Evolutionary conservation across 2,113 vertebrate genomes (phyloP), one percentile per base, ranked within the genome.

Genomic region (Eolophus roseicapilla): DNA sequence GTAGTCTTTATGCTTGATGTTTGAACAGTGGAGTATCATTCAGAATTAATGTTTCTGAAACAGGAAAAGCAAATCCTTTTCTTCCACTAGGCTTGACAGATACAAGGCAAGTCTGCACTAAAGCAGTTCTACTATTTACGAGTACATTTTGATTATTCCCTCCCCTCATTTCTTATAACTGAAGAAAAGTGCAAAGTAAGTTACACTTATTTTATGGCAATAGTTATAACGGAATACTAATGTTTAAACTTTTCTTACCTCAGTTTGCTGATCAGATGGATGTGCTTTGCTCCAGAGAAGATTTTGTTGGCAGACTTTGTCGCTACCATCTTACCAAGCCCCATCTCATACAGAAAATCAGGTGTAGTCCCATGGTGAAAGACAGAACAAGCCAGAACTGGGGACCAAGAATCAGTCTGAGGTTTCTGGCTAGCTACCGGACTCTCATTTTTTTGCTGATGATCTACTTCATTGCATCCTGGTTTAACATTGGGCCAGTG

Each of bases 371-470:
- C 0, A 7, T 77, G 82, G 70, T 70, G 28, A 96, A 44, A 53
- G 92, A 79, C 8, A 92, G 47, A 7, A 44, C 19, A 0, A 50
- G 24, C 62, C 96, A 74, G 2, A 82, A 76, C 29, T 93, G 53
- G 24, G 95, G 94, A 19, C 98, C 99, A 2, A 93, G 99, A 31
- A 97, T 99, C 82, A 99, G 99, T 83, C 98, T 99, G 77, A 98
- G 99, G 4, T 97, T 97, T 57, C 98, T 99, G 96, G 99, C 98
- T 82, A 99, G 98, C 97, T 99, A 99, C 98, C 97, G 98, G 82
- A 99, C 98, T 5, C 96, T 99, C 2, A 31, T 98, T 65, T 95
- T 97, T 4, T 87, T 99, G 70, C 77, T 99, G 64, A 78, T 99
- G 64, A 60, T 97, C 85, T 99, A 98, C 94, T 74, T 97, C 28